These are phyloP conservation scores for Phacellophora camtschatica DNA, from an alignment of 30 jellyfish, hydroid and myxozoan species.

Conservation along the genomic window DNA sequence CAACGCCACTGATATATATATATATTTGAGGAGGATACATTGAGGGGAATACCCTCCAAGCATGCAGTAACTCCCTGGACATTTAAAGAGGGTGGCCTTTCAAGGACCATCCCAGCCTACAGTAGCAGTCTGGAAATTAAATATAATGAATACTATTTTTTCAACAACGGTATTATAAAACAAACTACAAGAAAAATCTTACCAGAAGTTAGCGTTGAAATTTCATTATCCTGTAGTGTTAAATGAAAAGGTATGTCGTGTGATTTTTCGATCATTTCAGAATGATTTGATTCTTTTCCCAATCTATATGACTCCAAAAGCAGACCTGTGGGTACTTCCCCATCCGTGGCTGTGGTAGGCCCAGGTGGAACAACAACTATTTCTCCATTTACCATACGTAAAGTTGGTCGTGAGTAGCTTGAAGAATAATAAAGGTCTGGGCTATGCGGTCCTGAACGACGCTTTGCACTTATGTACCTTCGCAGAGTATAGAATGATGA, in stretches of 20 bases:
- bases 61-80: no score
- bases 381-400: slow-evolving; percentile 60
- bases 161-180: background rate
- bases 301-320: slow-evolving; percentile 2
- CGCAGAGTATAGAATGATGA: slow-evolving; percentile 33
- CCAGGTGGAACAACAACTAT: slow-evolving; percentile 48
- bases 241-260: slow-evolving; percentile 36
- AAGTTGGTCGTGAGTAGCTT: slow-evolving; percentile 45
- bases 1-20: no score
- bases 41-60: no score
- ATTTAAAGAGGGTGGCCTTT: no score
- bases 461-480: slow-evolving; percentile 4
- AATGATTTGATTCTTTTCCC: background rate
- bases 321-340: slow-evolving; percentile 6
- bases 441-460: slow-evolving; percentile 3
- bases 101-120: no score
- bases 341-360: slow-evolving; percentile 4
- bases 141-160: no score
- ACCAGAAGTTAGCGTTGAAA: slow-evolving; percentile 38
- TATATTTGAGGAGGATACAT: no score
- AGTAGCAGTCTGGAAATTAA: no score
- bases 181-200: background rate
- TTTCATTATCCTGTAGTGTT: slow-evolving; percentile 18
- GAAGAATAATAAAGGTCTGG: slow-evolving; percentile 47
- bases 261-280: slow-evolving; percentile 9